Conservation (phyloP, 2,888 invertebrate genomes). For the Drosophila setosimentum region DNA sequence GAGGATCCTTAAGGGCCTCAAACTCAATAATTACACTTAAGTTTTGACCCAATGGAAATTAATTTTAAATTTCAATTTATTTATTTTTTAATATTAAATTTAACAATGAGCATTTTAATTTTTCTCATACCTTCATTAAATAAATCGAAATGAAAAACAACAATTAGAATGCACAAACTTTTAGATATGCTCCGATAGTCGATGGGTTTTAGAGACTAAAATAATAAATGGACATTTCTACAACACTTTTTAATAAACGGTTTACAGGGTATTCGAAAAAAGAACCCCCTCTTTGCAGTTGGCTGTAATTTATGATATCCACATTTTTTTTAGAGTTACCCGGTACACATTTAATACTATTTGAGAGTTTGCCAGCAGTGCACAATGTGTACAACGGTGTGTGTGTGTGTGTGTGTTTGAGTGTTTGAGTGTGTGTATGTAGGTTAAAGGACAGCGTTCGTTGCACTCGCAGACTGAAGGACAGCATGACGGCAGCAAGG, state of each 20-base stretch:
- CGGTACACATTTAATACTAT: not conserved
- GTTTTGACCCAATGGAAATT: not conserved
- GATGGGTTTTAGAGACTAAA: not conserved
- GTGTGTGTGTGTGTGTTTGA: not conserved
- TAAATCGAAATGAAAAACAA: not conserved
- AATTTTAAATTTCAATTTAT: not conserved
- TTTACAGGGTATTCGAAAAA: not conserved
- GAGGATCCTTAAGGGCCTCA: not conserved
- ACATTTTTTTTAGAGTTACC: slow-evolving; percentile 1
- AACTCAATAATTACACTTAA: not conserved
- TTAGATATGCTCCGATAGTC: not conserved
- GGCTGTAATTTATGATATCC: not conserved
- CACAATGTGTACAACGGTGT: not conserved
- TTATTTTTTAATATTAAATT: not conserved
- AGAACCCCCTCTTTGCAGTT: not conserved
- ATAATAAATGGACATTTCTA: not conserved
- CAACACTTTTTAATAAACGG: not conserved
- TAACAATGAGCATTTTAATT: too few relatives aligned
- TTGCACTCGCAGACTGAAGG: slow-evolving; percentile 76
- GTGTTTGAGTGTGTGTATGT: slow-evolving; percentile 49
- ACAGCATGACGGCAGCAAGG: slow-evolving; percentile 41
- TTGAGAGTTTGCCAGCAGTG: slow-evolving; percentile 11
- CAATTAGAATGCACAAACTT: not conserved
- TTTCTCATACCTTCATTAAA: not conserved
- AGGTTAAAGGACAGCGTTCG: slow-evolving; percentile 79